Evolutionary conservation across 2,797 vertebrate species (phyloP).

Genomic region (Acridotheres tristis): DNA sequence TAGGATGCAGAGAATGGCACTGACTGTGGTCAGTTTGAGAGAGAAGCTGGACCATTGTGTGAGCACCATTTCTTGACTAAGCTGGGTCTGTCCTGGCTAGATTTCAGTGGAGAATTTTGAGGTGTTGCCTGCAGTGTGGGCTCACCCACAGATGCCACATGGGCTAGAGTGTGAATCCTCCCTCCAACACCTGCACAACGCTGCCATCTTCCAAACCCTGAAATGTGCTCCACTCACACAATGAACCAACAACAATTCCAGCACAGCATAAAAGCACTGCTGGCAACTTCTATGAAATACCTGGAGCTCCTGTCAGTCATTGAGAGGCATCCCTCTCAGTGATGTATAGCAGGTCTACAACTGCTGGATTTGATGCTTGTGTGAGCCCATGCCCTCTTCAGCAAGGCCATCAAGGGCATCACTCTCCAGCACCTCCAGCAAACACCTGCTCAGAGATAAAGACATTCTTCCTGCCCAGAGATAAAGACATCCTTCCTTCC

Average conservation of each 20-base stretch:
- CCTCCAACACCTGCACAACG: rapidly evolving
- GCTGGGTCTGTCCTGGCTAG: not conserved
- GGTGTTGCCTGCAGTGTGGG: not conserved
- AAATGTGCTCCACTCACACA: not conserved
- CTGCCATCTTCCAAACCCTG: not conserved
- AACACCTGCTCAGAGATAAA: conserved; percentile 7
- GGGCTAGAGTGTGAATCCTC: not conserved
- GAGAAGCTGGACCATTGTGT: not conserved
- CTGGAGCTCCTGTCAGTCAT: not conserved
- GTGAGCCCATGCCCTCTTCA: not conserved
- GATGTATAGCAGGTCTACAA: not conserved
- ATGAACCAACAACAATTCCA: not conserved
- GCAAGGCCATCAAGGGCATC: not conserved
- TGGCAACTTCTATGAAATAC: not conserved
- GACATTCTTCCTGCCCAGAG: conserved; percentile 2
- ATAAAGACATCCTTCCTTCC: not conserved
- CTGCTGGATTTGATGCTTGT: not conserved
- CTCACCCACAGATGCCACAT: not conserved
- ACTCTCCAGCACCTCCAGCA: not conserved
- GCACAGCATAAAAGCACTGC: not conserved
- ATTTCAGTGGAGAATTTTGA: not conserved
- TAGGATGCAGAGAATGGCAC: not conserved
- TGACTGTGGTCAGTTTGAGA: not conserved
- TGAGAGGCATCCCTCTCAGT: not conserved
- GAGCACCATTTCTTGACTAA: not conserved